Base-by-base conservation (phyloP, 1,140 invertebrate species). In the Aphaenogaster floridana region DNA sequence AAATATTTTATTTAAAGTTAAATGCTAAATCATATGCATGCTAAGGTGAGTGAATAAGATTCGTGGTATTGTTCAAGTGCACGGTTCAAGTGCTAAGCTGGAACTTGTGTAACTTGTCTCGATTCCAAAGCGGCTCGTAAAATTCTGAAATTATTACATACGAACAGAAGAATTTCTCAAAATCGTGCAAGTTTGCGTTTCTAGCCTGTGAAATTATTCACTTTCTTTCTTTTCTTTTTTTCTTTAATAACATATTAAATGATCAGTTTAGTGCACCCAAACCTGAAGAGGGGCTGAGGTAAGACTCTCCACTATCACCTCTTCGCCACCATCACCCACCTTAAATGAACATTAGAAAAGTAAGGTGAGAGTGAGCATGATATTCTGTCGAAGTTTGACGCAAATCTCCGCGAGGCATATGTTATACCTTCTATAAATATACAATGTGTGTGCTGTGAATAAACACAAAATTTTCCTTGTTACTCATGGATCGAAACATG, bases 241-340 rank as follows among this genome's bases (percentile, higher is more conserved):
- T 86, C 45, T 54, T 77, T 21, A 88, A 90, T 88, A 13, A 50
- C 66, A 78, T 88, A 90, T 88, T 88, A 90, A 88, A 91, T 80
- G 86, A 84, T 88, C 87, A 91, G 68, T 89, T 89, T 91, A 91
- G 50, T 86, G 86, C 87, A 88, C 87, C 86, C 91, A 91, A 92
- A 93, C 92, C 92, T 93, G 90, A 91, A 93, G 89, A 84, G 92
- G 91, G 89, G 90, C 92, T 93, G 92, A 91, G 86, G 92, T 91
- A 88, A 93, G 91, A 93, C 78, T 93, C 68, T 93, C 92, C 90
- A 93, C 92, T 90, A 93, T 89, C 84, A 92, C 81, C 88, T 92
- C 92, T 92, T 93, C 92, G 61, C 92, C 92, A 92, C 92, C 92
- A 90, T 93, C 92, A 88, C 92, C 92, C 91, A 93, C 92, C 92